Evolutionary conservation across 2,888 invertebrate species (phyloP), one percentile per base, ranked within the genome.

Genomic region (Xanthia togata): DNA sequence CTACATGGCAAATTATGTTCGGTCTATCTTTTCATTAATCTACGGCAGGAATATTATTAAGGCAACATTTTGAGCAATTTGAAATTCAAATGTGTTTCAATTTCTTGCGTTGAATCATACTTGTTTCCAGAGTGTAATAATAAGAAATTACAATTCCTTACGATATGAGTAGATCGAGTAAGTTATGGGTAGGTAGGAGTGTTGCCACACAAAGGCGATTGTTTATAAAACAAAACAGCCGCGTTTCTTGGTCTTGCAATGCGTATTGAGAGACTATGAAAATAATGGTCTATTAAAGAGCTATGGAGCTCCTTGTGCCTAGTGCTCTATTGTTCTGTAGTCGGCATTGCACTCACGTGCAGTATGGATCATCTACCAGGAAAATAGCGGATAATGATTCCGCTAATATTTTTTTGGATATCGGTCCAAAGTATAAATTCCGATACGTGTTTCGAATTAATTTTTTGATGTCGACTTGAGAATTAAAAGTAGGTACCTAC

Each of bases 141-240:
- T 87, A 87, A 84, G 86, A 87, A 89, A 88, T 90, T 88, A 88
- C 84, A 87, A 87, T 89, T 89, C 87, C 85, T 81, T 86, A 85
- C 88, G 89, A 91, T 91, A 91, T 86, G 92, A 90, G 89, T 89
- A 89, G 89, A 91, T 91, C 88, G 89, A 88, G 89, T 87, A 89
- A 90, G 91, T 91, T 90, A 90, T 89, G 91, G 90, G 89, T 92
- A 90, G 90, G 90, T 89, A 91, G 90, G 87, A 89, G 85, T 87
- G 89, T 91, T 87, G 90, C 89, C 81, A 87, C 90, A 95, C 94
- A 95, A 95, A 94, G 95, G 94, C 90, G 90, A 84, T 89, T 96
- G 95, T 96, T 96, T 96, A 94, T 94, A 95, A 95, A 96, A 96
- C 95, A 95, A 93, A 89, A 91, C 91, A 88, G 89, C 88, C 86